These are phyloP conservation scores for Melozone crissalis DNA, from an alignment of 2,113 vertebrate species.

Conservation along the genomic window DNA sequence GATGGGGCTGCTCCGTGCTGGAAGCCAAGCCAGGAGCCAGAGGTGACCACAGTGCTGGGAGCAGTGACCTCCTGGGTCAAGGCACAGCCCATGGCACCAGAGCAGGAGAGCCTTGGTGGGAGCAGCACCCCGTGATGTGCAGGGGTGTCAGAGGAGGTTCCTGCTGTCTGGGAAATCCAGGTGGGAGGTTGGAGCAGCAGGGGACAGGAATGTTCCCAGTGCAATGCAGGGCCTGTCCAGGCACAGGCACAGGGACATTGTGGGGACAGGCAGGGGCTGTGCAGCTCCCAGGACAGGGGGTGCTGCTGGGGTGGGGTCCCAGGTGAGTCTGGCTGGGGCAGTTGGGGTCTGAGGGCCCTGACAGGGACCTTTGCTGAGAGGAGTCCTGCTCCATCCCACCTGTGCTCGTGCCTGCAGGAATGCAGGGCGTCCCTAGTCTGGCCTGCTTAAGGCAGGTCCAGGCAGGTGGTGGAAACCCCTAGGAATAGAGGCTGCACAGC, in stretches of 20 bases:
- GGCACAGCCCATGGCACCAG: rapidly evolving
- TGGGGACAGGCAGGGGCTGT: neutral
- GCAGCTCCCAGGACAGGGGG: neutral
- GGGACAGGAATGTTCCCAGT: neutral
- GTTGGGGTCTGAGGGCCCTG: neutral
- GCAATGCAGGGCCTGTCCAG: rapidly evolving
- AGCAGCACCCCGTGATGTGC: neutral
- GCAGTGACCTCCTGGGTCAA: neutral
- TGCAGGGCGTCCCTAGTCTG: neutral
- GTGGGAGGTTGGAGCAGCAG: rapidly evolving
- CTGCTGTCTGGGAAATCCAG: neutral
- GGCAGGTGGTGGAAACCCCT: neutral
- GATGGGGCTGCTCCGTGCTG: rapidly evolving
- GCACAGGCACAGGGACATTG: neutral
- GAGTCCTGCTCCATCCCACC: neutral
- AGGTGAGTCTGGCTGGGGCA: neutral
- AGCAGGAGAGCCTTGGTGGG: rapidly evolving
- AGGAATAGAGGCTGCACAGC: neutral
- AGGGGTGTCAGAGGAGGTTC: neutral
- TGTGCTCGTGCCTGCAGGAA: rapidly evolving
- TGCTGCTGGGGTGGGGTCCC: neutral
- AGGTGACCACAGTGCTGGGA: neutral
- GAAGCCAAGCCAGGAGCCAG: neutral
- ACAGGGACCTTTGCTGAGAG: rapidly evolving
- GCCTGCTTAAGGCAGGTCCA: neutral